Conservation (phyloP, 2,113 vertebrate genomes). For the Embiotoca jacksoni region DNA sequence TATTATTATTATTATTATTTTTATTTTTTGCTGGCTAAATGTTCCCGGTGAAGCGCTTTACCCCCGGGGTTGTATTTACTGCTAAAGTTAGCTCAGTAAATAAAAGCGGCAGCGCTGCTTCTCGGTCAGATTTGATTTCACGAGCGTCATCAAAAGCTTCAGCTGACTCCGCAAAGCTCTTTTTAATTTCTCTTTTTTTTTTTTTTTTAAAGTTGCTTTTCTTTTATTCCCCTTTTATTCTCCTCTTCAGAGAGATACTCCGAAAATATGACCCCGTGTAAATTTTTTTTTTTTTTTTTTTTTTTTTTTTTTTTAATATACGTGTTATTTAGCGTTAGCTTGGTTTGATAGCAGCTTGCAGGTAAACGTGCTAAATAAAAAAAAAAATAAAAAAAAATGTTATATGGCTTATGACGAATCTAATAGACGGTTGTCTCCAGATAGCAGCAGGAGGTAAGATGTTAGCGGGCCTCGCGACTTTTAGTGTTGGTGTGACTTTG, state of each 20-base stretch:
- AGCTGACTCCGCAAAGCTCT: neutral
- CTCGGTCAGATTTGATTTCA: slow-evolving; percentile 78
- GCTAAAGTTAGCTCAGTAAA: slow-evolving; percentile 77
- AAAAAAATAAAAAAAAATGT: slow-evolving; percentile 2
- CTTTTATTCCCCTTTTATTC: too few species aligned
- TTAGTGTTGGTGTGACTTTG: rapidly evolving
- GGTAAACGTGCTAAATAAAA: slow-evolving; percentile 34
- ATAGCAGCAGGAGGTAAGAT: too few species aligned
- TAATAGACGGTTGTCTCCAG: too few species aligned
- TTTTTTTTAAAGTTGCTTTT: too few species aligned
- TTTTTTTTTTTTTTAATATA: too few species aligned
- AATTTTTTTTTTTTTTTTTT: neutral
- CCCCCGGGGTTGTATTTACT: slow-evolving; percentile 39
- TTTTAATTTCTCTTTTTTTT: rapidly evolving
- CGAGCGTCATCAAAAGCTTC: slow-evolving; percentile 75
- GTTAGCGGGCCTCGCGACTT: rapidly evolving
- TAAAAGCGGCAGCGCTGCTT: slow-evolving; percentile 71
- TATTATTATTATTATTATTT: too few species aligned
- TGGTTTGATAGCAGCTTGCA: slow-evolving; percentile 50
- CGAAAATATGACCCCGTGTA: neutral
- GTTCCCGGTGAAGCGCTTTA: slow-evolving; percentile 16
- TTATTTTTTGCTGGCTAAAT: neutral
- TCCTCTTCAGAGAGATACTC: too few species aligned
- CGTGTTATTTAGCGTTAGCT: slow-evolving; percentile 51
- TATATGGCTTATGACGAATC: neutral